A percentile compares a stretch with the other conserved stretches of the same genome.
Conservation (phyloP, 2,113 vertebrate species). For the Callospermophilus lateralis region DNA sequence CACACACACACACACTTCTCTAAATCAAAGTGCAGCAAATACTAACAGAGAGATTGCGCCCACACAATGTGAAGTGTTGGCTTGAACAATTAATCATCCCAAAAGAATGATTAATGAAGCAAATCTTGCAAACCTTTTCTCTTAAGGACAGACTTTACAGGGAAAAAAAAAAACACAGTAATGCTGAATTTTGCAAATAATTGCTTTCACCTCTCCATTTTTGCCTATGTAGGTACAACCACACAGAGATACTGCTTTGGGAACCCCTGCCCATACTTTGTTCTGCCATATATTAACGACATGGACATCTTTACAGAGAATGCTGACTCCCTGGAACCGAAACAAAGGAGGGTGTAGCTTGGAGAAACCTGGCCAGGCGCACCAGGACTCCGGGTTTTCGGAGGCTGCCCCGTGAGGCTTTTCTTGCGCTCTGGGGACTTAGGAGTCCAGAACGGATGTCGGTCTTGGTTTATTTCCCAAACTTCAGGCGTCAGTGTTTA, state of each 20-base stretch:
- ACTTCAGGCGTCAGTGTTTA: constrained; percentile 65
- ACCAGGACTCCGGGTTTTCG: background rate
- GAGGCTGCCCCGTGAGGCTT: background rate
- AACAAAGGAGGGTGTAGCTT: constrained; percentile 82
- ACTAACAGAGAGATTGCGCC: background rate
- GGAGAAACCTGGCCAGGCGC: constrained; percentile 8
- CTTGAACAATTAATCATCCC: background rate
- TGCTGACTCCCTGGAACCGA: constrained; percentile 62
- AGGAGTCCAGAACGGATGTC: background rate
- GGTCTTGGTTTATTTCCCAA: constrained; percentile 69
- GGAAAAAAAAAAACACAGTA: background rate
- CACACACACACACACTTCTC: background rate
- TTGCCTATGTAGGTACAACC: background rate
- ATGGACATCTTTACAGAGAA: constrained; percentile 50
- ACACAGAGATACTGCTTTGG: background rate
- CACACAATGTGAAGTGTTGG: background rate
- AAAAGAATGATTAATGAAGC: constrained; percentile 52
- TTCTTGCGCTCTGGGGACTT: background rate
- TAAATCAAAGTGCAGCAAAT: constrained; percentile 2
- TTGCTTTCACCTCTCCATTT: background rate
- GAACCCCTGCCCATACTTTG: constrained; percentile 36
- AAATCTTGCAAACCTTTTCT: constrained; percentile 29
- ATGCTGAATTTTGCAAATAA: background rate
- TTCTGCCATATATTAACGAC: background rate
- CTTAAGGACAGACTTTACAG: background rate